Percentiles rank a stretch among this genome's conserved stretches.
These are phyloP conservation scores for Phycodurus eques DNA, from an alignment of 2,113 vertebrate species.

Conservation along the genomic window DNA sequence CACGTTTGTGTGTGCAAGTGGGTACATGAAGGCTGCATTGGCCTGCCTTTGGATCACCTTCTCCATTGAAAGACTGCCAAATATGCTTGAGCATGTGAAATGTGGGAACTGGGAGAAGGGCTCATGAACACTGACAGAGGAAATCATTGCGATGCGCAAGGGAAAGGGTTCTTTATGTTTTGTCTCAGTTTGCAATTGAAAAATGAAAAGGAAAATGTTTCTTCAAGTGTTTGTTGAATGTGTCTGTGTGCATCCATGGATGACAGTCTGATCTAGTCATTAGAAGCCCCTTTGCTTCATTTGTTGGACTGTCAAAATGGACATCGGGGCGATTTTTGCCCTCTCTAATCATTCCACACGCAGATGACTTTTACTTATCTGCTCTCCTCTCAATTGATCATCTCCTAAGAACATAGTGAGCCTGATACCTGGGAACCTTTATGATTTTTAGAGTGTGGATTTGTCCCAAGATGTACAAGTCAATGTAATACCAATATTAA, in stretches of 20 bases:
- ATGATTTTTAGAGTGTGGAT: constrained; percentile 70
- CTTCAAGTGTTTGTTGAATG: constrained; percentile 70
- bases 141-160: constrained; percentile 50
- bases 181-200: constrained; percentile 55
- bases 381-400: constrained; percentile 47
- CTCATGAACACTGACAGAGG: constrained; percentile 54
- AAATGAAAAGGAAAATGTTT: constrained; percentile 46
- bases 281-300: constrained; percentile 59
- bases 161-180: constrained; percentile 42
- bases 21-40: constrained; percentile 35
- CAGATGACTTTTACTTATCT: constrained; percentile 53
- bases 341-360: constrained; percentile 50
- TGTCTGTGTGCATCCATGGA: constrained; percentile 66
- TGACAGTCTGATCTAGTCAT: constrained; percentile 62
- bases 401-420: constrained; percentile 62
- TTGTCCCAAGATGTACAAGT: constrained; percentile 76
- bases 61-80: constrained; percentile 70
- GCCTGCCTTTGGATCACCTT: constrained; percentile 47
- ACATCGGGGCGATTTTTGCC: constrained; percentile 20
- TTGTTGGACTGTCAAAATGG: constrained; percentile 46
- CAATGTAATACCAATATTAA: constrained; percentile 77
- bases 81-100: constrained; percentile 59
- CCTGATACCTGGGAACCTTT: constrained; percentile 70
- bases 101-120: constrained; percentile 18
- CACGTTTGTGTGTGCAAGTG: constrained; percentile 43